Percentiles rank a stretch among this genome's conserved stretches.
Conservation (phyloP, 2,113 vertebrate species). For the Picathartes gymnocephalus region DNA sequence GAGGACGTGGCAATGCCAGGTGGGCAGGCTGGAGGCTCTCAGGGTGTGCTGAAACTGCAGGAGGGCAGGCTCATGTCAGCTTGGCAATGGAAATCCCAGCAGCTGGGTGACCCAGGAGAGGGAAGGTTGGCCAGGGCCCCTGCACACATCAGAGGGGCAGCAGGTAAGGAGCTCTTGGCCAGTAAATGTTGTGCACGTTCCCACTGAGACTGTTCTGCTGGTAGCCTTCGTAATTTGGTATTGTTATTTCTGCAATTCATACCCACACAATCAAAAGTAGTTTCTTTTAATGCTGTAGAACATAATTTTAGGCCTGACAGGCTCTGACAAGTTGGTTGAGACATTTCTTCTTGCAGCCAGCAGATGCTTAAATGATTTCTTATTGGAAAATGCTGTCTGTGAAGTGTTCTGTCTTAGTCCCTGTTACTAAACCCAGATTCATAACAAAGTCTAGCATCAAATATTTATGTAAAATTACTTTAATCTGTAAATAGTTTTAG, state of each 20-base stretch:
- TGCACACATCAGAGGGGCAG: background rate
- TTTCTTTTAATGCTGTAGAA: conserved; percentile 36
- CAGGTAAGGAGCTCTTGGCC: background rate
- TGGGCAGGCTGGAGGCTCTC: background rate
- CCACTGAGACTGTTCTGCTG: background rate
- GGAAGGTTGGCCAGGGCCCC: background rate
- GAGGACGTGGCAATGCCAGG: background rate
- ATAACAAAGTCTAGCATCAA: conserved; percentile 26
- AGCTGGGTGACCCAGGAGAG: background rate
- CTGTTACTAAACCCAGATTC: conserved; percentile 9
- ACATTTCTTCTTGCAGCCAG: conserved; percentile 39
- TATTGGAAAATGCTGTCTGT: conserved; percentile 50
- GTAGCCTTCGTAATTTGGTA: background rate
- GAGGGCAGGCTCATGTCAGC: background rate
- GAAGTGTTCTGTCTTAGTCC: background rate
- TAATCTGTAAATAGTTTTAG: conserved; percentile 23
- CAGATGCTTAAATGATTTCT: conserved; percentile 56
- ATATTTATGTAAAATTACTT: conserved; percentile 44
- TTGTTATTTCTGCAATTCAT: conserved; percentile 8
- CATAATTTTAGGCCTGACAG: conserved; percentile 63
- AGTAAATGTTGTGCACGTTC: accelerated
- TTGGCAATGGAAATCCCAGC: background rate
- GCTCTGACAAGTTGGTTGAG: conserved; percentile 54
- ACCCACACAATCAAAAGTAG: conserved; percentile 11
- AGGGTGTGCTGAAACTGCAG: background rate